phyloP scores from a whole-genome alignment of 2,113 vertebrate species.

The Ivindomyrus marchei region DNA sequence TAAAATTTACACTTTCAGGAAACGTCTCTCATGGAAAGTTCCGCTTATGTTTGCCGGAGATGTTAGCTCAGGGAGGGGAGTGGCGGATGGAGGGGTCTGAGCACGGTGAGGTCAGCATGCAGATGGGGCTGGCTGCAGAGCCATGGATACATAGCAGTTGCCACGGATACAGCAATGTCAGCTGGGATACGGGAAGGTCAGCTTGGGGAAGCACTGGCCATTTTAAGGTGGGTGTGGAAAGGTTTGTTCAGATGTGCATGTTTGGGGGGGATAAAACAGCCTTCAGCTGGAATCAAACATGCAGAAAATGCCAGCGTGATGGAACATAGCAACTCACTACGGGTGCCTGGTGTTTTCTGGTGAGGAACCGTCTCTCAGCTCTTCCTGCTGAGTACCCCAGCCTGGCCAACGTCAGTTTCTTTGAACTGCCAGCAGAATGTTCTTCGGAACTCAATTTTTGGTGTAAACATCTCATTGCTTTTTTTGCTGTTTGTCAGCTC shows the following conservation, averaged over 20 bases:
- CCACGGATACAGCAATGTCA: neutral
- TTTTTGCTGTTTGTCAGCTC: constrained; percentile 13
- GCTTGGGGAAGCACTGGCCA: neutral
- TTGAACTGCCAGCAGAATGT: constrained; percentile 19
- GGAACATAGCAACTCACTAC: neutral
- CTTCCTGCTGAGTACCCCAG: neutral
- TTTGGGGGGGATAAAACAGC: neutral
- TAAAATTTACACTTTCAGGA: neutral
- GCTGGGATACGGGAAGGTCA: neutral
- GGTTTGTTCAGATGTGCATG: neutral
- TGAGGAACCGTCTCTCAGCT: neutral
- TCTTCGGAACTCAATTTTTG: constrained; percentile 8
- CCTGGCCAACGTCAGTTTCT: neutral
- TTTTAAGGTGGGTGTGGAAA: neutral
- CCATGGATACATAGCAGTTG: neutral
- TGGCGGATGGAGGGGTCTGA: neutral
- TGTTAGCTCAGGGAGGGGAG: neutral
- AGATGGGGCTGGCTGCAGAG: neutral
- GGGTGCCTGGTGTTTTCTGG: neutral
- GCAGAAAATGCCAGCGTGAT: neutral
- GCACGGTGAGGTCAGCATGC: neutral
- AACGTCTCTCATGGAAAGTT: neutral
- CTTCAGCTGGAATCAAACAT: neutral
- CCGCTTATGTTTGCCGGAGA: neutral
- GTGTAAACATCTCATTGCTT: constrained; percentile 16